These are phyloP conservation scores for Rhizomys pruinosus DNA, from an alignment of 2,113 vertebrate species.

Conservation along the genomic window DNA sequence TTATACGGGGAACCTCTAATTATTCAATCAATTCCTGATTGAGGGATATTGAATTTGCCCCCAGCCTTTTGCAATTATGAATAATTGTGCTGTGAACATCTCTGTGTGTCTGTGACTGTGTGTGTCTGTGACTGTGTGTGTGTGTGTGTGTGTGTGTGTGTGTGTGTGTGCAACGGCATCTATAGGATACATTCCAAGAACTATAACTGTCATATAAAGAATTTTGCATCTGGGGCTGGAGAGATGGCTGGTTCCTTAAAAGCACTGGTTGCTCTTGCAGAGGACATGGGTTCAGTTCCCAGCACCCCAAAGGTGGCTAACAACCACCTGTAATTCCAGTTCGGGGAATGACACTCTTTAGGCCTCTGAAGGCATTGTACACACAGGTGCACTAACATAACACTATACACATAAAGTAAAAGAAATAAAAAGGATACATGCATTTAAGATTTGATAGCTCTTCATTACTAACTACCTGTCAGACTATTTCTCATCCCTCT, in stretches of 20 bases:
- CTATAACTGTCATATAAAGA: constrained; percentile 5
- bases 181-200: constrained; percentile 29
- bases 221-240: too few relatives aligned
- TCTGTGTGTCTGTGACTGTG: not conserved
- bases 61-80: not conserved
- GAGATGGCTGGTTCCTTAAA: too few relatives aligned
- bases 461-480: not conserved
- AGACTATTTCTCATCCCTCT: not conserved
- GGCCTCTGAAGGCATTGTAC: too few relatives aligned
- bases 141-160: not conserved
- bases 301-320: too few relatives aligned
- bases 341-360: too few relatives aligned
- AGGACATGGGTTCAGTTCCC: too few relatives aligned
- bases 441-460: constrained; percentile 15
- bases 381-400: too few relatives aligned
- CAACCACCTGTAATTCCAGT: too few relatives aligned
- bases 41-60: not conserved
- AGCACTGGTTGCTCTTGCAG: too few relatives aligned
- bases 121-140: not conserved
- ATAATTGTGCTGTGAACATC: constrained; percentile 12
- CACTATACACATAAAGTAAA: too few relatives aligned
- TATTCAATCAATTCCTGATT: not conserved
- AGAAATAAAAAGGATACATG: not conserved
- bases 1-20: not conserved
- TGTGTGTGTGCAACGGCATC: not conserved